These are phyloP conservation scores for Urosaurus nigricauda DNA, from an alignment of 2,797 vertebrate species.

Conservation along the genomic window DNA sequence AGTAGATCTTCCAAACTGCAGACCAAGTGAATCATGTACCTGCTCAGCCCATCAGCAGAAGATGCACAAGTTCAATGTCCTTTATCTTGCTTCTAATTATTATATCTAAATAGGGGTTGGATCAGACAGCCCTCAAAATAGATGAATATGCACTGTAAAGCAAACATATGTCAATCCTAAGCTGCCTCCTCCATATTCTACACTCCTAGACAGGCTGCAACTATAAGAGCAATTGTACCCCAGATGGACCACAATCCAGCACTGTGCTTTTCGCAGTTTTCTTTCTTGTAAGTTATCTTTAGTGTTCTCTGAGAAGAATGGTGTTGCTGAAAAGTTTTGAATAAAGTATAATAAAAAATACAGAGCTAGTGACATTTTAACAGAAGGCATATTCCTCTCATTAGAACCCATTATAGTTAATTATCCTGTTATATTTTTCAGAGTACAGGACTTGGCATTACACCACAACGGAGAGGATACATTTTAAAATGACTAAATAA, in stretches of 20 bases:
- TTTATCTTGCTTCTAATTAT: not conserved
- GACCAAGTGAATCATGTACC: not conserved
- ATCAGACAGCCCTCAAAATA: not conserved
- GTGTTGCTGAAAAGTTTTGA: not conserved
- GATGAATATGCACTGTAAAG: not conserved
- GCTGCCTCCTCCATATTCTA: not conserved
- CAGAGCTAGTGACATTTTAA: not conserved
- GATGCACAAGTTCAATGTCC: not conserved
- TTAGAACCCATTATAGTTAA: constrained; percentile 12
- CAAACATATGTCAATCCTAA: not conserved
- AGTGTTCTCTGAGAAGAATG: constrained; percentile 13
- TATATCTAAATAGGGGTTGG: not conserved
- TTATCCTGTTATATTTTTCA: not conserved
- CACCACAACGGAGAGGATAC: not conserved
- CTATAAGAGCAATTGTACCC: not conserved
- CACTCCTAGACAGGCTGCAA: not conserved
- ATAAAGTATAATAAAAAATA: constrained; percentile 15
- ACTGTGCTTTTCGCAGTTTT: not conserved
- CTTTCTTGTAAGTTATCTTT: not conserved
- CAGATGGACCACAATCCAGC: not conserved
- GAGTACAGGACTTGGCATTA: constrained; percentile 10
- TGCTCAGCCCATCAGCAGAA: not conserved
- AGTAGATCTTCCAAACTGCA: not conserved
- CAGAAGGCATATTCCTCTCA: not conserved
- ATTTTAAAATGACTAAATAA: constrained; percentile 27